Evolutionary conservation across 2,888 invertebrate species (phyloP), one percentile per base, ranked within the genome.

Genomic region (Marasmarcha lunaedactyla): DNA sequence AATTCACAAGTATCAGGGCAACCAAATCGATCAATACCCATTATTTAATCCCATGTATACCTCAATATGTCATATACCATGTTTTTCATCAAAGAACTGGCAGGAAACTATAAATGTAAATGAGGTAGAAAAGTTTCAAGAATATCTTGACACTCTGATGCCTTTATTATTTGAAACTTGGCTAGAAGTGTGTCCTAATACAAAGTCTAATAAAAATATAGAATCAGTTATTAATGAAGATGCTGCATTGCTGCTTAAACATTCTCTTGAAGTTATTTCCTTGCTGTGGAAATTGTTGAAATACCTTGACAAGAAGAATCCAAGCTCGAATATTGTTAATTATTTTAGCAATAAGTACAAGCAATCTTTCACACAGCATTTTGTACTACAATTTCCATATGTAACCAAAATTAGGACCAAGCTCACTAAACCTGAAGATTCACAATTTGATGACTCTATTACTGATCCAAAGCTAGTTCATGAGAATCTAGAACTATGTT

Each of bases 121-220:
- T 58, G 74, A 81, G 48, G 71, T 71, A 1, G 74, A 74, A 33
- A 77, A 73, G 46, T 84, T 92, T 42, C 77, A 85, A 40, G 84
- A 84, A 37, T 91, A 92, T 60, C 79, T 90, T 20, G 78, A 86
- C 43, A 86, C 87, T 26, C 71, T 95, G 35, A 84, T 94, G 71
- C 93, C 94, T 1, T 71, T 95, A 14, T 78, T 95, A 40, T 86
- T 91, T 60, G 93, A 94, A 63, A 91, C 91, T 37, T 95, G 95
- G 94, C 65, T 93, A 14, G 95, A 95, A 81, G 90, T 90, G 10
- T 83, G 87, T 36, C 89, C 92, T 3, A 73, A 59, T 44, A 63
- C 59, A 15, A 69, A 66, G 15, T 51, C 62, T 9, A 62, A 63
- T n/a, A 63, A 65, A 45, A 71, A 70, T 46, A 68, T 74, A 40